Conservation (phyloP, 2,797 vertebrate species). For the Distichodus sexfasciatus region DNA sequence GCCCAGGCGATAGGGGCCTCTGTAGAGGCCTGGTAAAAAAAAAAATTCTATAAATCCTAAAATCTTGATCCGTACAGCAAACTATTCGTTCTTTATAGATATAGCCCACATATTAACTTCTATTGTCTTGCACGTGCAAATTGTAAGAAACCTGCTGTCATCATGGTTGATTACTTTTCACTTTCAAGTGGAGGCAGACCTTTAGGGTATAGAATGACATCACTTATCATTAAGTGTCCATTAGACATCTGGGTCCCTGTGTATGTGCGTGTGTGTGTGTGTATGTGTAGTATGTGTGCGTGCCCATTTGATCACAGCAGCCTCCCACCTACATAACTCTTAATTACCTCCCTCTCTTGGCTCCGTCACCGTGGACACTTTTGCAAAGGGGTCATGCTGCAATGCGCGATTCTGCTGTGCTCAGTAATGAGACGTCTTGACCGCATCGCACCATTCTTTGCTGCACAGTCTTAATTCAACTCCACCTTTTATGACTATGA, state of each 20-base stretch:
- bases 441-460: not conserved
- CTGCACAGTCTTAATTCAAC: not conserved
- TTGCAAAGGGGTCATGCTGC: slow-evolving; percentile 34
- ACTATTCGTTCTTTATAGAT: too few species aligned
- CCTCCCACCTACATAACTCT: slow-evolving; percentile 54
- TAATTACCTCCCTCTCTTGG: slow-evolving; percentile 62
- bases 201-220: slow-evolving; percentile 15
- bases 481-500: not conserved
- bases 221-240: slow-evolving; percentile 32
- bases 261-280: slow-evolving; percentile 32
- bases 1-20: too few species aligned
- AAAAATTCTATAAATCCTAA: too few species aligned
- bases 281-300: slow-evolving; percentile 20
- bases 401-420: not conserved
- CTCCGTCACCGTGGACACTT: slow-evolving; percentile 41
- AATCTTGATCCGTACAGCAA: too few species aligned
- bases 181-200: slow-evolving; percentile 4
- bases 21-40: too few species aligned
- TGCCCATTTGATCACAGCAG: slow-evolving; percentile 54
- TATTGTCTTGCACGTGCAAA: not conserved
- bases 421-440: not conserved
- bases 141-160: not conserved
- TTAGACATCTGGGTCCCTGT: slow-evolving; percentile 41
- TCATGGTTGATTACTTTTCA: slow-evolving; percentile 8
- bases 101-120: too few species aligned